Conservation (phyloP, 2,797 vertebrate genomes). For the Acropternis orthonyx region DNA sequence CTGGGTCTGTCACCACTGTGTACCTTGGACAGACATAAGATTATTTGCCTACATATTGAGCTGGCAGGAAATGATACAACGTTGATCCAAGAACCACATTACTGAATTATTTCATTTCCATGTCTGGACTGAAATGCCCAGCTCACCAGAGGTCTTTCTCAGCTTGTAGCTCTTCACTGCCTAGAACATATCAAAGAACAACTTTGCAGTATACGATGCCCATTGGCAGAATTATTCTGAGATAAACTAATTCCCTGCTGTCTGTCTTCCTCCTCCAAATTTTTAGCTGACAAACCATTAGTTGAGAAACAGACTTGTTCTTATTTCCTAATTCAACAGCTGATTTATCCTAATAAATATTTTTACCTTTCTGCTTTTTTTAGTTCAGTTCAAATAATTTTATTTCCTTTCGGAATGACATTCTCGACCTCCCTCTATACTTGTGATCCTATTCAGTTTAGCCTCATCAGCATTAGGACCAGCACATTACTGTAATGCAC, state of each 20-base stretch:
- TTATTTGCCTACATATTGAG: neutral
- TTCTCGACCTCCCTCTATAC: neutral
- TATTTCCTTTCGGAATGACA: neutral
- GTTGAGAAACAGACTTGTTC: neutral
- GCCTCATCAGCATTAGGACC: neutral
- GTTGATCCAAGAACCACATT: neutral
- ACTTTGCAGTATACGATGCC: neutral
- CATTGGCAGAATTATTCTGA: neutral
- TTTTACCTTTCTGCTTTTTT: neutral
- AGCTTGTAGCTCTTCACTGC: neutral
- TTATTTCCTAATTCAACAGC: neutral
- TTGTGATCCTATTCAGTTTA: neutral
- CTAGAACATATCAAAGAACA: neutral
- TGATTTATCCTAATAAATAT: neutral
- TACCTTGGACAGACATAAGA: neutral
- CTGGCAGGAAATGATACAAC: neutral
- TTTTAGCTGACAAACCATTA: neutral
- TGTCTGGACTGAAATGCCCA: neutral
- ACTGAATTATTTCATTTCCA: neutral
- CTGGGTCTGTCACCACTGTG: accelerated
- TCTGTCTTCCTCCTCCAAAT: neutral
- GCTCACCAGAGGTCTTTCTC: neutral
- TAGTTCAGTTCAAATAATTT: neutral
- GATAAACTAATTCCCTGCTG: neutral
- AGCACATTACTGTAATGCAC: neutral